Percentiles rank a stretch among this genome's conserved stretches.
These are phyloP conservation scores for Scolanthus callimorphus DNA, from an alignment of 92 coral and sea anemone genomes.

Conservation along the genomic window DNA sequence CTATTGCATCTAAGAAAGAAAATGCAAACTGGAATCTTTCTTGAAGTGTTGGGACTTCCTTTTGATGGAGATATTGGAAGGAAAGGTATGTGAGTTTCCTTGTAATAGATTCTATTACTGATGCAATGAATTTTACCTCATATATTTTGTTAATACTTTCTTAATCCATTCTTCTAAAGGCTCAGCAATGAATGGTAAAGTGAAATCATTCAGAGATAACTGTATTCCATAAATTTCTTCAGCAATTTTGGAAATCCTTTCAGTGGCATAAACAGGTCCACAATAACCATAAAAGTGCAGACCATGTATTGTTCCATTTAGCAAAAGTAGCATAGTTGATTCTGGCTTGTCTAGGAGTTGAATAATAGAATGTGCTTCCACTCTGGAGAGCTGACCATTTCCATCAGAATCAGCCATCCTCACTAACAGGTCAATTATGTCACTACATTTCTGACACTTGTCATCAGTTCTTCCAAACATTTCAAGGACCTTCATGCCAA, in stretches of 20 bases:
- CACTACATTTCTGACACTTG: conserved; percentile 52
- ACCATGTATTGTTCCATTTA: conserved; percentile 63
- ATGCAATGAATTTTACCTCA: no score
- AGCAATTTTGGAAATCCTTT: conserved; percentile 43
- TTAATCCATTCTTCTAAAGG: conserved; percentile 40
- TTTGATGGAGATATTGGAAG: no score
- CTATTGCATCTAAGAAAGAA: conserved; percentile 40
- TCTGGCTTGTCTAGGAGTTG: conserved; percentile 45
- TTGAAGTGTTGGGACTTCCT: conserved; percentile 29
- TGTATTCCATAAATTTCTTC: conserved; percentile 41
- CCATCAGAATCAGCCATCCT: conserved; percentile 42
- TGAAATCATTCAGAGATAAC: conserved; percentile 22
- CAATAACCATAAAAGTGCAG: conserved; percentile 69
- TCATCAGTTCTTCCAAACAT: conserved; percentile 31
- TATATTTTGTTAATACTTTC: no score
- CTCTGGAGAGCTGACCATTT: conserved; percentile 37
- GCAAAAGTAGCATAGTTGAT: conserved; percentile 45
- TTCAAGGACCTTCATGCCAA: conserved; percentile 8
- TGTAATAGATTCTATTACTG: no score
- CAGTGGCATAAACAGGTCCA: conserved; percentile 61
- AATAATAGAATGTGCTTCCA: conserved; percentile 49
- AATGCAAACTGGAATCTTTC: conserved; percentile 42
- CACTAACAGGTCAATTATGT: conserved; percentile 10
- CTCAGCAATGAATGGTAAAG: conserved; percentile 47
- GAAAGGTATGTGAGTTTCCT: no score